phyloP scores from a whole-genome alignment of 2,113 vertebrate species.

The Alethe diademata region DNA sequence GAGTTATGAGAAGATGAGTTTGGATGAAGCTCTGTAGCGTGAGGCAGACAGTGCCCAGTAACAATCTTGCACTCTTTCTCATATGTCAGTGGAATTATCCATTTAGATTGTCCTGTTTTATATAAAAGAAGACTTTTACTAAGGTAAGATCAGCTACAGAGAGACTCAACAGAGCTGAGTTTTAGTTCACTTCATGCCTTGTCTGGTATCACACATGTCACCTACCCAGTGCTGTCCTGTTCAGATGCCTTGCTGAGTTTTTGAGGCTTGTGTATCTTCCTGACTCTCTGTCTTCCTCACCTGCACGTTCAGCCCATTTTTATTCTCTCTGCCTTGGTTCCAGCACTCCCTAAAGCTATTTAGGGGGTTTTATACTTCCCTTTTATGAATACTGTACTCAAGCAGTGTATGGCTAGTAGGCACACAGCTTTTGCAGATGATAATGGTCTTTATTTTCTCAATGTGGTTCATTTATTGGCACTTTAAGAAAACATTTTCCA shows the following conservation, averaged over 20 bases:
- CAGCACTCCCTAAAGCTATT: not conserved
- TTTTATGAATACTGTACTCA: not conserved
- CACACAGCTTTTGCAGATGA: not conserved
- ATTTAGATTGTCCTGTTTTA: not conserved
- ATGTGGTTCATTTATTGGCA: not conserved
- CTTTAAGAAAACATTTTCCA: not conserved
- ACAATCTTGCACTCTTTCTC: not conserved
- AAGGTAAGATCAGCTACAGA: not conserved
- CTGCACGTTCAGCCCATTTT: not conserved
- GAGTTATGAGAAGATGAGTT: not conserved
- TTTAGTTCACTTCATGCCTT: not conserved
- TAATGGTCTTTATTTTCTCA: not conserved
- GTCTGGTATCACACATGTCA: accelerated
- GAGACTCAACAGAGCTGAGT: not conserved
- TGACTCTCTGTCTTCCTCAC: not conserved
- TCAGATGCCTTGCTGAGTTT: not conserved
- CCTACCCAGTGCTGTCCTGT: not conserved
- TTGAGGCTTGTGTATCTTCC: not conserved
- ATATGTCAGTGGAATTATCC: not conserved
- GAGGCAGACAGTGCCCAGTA: not conserved
- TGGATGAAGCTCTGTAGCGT: not conserved
- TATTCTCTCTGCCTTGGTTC: not conserved
- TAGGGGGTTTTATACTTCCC: not conserved
- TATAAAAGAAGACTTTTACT: not conserved
- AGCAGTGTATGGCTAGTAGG: not conserved